Evolutionary conservation across 2,113 vertebrate genomes (phyloP).

Genomic region (Pangasianodon hypophthalmus): DNA sequence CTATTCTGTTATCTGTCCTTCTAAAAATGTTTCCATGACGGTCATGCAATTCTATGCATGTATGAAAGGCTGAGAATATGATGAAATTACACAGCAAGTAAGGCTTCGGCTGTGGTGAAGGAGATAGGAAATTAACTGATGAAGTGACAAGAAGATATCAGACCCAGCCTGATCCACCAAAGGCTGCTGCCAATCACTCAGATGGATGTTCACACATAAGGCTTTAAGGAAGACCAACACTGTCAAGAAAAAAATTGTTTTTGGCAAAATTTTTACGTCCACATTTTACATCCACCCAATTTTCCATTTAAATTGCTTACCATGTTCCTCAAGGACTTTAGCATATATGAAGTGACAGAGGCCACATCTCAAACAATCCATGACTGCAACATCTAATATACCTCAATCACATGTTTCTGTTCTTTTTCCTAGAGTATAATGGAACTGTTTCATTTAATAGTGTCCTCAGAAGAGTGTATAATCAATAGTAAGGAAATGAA

Average conservation of each 20-base stretch:
- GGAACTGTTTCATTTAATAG: background rate
- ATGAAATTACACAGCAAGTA: background rate
- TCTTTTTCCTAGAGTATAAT: background rate
- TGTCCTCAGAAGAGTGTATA: background rate
- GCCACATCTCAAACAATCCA: background rate
- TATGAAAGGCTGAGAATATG: background rate
- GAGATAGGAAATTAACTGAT: constrained; percentile 70
- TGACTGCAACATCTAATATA: background rate
- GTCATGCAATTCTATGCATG: constrained; percentile 48
- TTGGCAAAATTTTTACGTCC: no score
- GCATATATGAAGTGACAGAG: background rate
- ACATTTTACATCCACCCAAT: background rate
- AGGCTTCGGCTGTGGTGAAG: background rate
- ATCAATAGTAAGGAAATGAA: no score
- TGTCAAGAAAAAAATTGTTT: background rate
- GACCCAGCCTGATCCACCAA: constrained; percentile 65
- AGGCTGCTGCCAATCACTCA: constrained; percentile 68
- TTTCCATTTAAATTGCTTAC: background rate
- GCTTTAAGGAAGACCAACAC: background rate
- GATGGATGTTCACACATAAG: background rate
- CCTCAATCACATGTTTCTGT: background rate
- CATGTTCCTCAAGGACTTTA: background rate
- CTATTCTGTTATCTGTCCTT: constrained; percentile 16
- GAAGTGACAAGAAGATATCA: constrained; percentile 52
- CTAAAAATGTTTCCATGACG: constrained; percentile 60